These are phyloP conservation scores for Drosophila neonasuta DNA, from an alignment of 2,888 invertebrate genomes.

Conservation along the genomic window DNA sequence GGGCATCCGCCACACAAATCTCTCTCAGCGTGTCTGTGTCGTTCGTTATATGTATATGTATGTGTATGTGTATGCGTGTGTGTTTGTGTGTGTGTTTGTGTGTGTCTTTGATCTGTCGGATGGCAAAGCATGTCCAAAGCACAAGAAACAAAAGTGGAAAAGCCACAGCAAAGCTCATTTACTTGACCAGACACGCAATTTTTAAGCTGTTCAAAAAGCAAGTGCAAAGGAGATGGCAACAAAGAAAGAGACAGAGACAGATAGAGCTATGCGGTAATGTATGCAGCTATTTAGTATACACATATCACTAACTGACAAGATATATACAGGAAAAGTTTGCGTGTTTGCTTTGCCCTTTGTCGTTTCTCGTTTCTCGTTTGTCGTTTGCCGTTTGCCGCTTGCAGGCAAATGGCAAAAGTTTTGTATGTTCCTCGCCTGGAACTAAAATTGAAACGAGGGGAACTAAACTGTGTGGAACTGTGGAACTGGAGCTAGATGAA, in stretches of 20 bases:
- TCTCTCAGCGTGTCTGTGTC: slow-evolving; percentile 5
- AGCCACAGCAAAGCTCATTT: slow-evolving; percentile 67
- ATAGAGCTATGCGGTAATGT: slow-evolving; percentile 49
- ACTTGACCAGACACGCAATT: slow-evolving; percentile 65
- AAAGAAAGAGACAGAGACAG: background rate
- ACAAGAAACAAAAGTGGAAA: slow-evolving; percentile 51
- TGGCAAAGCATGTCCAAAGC: slow-evolving; percentile 29
- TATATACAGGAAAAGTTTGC: slow-evolving; percentile 60
- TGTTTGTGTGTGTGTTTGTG: slow-evolving; percentile 6
- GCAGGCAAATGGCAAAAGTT: slow-evolving; percentile 73
- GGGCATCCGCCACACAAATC: slow-evolving; percentile 39
- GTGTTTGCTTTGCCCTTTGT: slow-evolving; percentile 68
- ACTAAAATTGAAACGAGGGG: slow-evolving; percentile 9
- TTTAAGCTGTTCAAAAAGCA: slow-evolving; percentile 26
- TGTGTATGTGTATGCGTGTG: slow-evolving; percentile 8
- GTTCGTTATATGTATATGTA: background rate
- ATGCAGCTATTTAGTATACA: slow-evolving; percentile 64
- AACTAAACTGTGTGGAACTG: slow-evolving; percentile 10
- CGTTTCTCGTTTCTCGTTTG: slow-evolving; percentile 51
- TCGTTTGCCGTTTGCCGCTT: slow-evolving; percentile 39
- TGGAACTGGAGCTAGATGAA: slow-evolving; percentile 13
- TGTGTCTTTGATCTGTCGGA: slow-evolving; percentile 61
- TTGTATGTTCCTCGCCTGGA: slow-evolving; percentile 21
- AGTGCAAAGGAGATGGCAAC: background rate
- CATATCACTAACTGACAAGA: slow-evolving; percentile 62